Evolutionary conservation across 2,888 invertebrate genomes (phyloP).

Genomic region (Habrosyne pyritoides): DNA sequence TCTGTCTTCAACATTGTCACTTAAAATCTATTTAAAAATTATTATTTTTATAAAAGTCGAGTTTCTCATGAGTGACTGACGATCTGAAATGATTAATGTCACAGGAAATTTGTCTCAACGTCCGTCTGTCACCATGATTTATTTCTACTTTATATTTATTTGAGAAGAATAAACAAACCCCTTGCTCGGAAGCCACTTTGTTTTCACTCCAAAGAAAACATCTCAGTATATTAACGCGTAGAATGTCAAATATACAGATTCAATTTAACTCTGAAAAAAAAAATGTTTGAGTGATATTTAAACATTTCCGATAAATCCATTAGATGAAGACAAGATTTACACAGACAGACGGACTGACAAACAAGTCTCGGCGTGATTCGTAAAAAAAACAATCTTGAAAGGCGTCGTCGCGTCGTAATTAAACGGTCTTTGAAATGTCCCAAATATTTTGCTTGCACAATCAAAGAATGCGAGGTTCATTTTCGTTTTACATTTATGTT

Average conservation of each 20-base stretch:
- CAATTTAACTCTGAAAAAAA: constrained; percentile 20
- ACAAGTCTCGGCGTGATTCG: constrained; percentile 23
- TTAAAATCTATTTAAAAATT: not conserved
- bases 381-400: constrained; percentile 2
- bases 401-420: not conserved
- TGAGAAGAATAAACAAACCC: constrained; percentile 25
- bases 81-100: constrained; percentile 1
- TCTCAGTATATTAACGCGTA: not conserved
- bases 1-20: constrained; percentile 9
- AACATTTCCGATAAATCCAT: constrained; percentile 62
- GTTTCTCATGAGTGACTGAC: not conserved
- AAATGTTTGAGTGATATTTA: constrained; percentile 32
- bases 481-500: not conserved
- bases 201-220: constrained; percentile 10
- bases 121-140: constrained; percentile 4
- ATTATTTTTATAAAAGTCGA: not conserved
- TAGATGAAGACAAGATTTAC: constrained; percentile 58
- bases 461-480: not conserved
- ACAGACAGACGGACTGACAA: constrained; percentile 60
- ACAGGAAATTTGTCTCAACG: not conserved
- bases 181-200: constrained; percentile 22
- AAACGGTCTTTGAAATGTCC: not conserved
- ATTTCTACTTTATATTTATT: constrained; percentile 17
- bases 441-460: constrained; percentile 1
- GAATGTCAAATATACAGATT: constrained; percentile 27